Base-by-base conservation (phyloP, 2,888 invertebrate genomes). In the Augochlorella aurata region DNA sequence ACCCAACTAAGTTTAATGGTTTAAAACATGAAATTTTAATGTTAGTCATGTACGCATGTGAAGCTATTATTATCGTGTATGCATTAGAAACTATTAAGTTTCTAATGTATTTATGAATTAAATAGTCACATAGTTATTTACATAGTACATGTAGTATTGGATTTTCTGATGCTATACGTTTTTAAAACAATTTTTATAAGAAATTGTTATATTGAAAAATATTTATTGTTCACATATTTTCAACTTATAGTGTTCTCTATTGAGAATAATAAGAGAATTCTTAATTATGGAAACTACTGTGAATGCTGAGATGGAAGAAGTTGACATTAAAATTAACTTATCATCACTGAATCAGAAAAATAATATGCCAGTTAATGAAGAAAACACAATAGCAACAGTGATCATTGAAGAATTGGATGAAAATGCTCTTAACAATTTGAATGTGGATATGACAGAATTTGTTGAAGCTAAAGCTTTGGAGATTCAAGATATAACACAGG, bases 351-450 rank as follows among this genome's bases (percentile, higher is more conserved):
- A 16, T 16, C 9, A 68, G 21, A 45, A 61, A 44, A 21, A 67
- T 14, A 50, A 68, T 12, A 47, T 82, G 45, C 24, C 66, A 21
- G 44, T 86, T 5, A 9, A 68, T 24, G 66, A 77, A 9, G 66
- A 67, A 44, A 79, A 24, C 18, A 69, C 44, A 18, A 69, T 87
- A 63, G 81, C 65, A 29, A 77, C 87, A 14, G 81, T 88, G 18
- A 88, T 88, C 45, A 93, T 93, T 73, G 93, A 93, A 85, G 93
- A 92, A 81, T 77, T 93, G 7, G 91, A 93, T 74, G 90, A 90
- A 83, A 88, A 79, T 73, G 85, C 91, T 74, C 84, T 92, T 14
- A 86, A 79, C 65, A 84, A 86, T 0, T 87, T 90, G 87, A 78
- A 91, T 50, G 87, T 92, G 24, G 90, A 93, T 75, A 90, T 93